Base-by-base conservation (phyloP, 2,888 invertebrate species). In the Calliopum simillimum region DNA sequence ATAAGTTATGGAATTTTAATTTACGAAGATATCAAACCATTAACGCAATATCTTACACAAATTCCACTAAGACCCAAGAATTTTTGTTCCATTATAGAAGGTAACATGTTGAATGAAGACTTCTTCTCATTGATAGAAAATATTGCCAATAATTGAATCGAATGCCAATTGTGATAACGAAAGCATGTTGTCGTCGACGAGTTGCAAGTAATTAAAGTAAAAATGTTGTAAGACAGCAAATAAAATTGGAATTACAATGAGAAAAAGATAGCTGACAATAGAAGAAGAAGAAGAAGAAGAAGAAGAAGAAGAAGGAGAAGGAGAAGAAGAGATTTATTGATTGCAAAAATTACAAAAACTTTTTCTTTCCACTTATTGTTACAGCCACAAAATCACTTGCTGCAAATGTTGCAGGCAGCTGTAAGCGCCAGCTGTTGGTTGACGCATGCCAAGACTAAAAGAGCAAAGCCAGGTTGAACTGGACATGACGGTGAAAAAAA, bases 381-480 rank as follows among this genome's bases (percentile, higher is more conserved):
- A 51, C 58, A 55, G 49, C 33, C 46, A 47, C 21, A n/a, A 33
- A 25, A 58, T 13, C 67, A 33, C n/a, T 67, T 19, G 23, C 53
- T 41, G 14, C 33, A 33, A 33, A 33, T 33, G n/a, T 8, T 33
- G 21, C 25, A 23, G 4, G 66, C 66, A 66, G 59, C 59, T 58
- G 67, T 59, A 46, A 59, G 59, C 58, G 67, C 67, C 67, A 59
- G 16, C 47, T 58, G 66, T 33, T 65, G 46, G 46, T 8, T 14
- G 65, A 44, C 65, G 46, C 65, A 56, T 44, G 65, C 56, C 64
- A 33, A 46, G n/a, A 6, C 13, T 14, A 2, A 14, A 4, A 21
- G 46, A 2, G 43, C 19, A 41, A 5, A 23, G 12, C 19, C 19
- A 8, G 21, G 53, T 21, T 11, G 12, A n/a, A 13, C 23, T 4